Evolutionary conservation across 2,888 invertebrate genomes (phyloP).

Genomic region (Xylota sylvarum): DNA sequence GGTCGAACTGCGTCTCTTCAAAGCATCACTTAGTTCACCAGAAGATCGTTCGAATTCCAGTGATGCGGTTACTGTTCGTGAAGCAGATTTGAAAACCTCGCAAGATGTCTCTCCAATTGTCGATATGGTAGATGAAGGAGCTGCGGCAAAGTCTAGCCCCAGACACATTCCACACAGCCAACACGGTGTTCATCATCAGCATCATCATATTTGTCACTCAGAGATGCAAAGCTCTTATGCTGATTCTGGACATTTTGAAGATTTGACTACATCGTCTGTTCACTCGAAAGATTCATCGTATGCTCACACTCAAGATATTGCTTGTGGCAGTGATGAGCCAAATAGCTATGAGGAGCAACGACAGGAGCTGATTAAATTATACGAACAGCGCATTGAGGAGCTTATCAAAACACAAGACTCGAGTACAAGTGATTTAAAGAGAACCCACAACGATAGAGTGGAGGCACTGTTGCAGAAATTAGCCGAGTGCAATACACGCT

Average conservation of each 20-base stretch:
- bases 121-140: slow-evolving; percentile 85
- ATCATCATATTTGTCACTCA: slow-evolving; percentile 78
- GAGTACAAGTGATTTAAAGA: slow-evolving; percentile 91
- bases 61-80: slow-evolving; percentile 90
- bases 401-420: slow-evolving; percentile 87
- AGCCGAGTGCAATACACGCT: slow-evolving; percentile 91
- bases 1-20: slow-evolving; percentile 92
- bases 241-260: slow-evolving; percentile 95
- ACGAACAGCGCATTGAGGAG: slow-evolving; percentile 91
- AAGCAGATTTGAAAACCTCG: slow-evolving; percentile 87
- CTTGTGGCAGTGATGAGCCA: slow-evolving; percentile 80
- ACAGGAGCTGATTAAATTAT: slow-evolving; percentile 88
- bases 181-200: slow-evolving; percentile 85
- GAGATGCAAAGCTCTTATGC: slow-evolving; percentile 92
- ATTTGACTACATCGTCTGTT: slow-evolving; percentile 90
- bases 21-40: slow-evolving; percentile 91
- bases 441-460: slow-evolving; percentile 92
- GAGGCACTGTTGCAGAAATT: slow-evolving; percentile 90
- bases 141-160: slow-evolving; percentile 83
- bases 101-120: slow-evolving; percentile 86
- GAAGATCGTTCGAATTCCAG: slow-evolving; percentile 92
- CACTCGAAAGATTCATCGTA: slow-evolving; percentile 91
- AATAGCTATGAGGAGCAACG: slow-evolving; percentile 87
- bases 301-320: slow-evolving; percentile 86
- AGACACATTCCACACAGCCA: slow-evolving; percentile 80